Evolutionary conservation across 2,797 vertebrate species (phyloP), one percentile per base, ranked within the genome.

Genomic region (Loris lydekkerianus): DNA sequence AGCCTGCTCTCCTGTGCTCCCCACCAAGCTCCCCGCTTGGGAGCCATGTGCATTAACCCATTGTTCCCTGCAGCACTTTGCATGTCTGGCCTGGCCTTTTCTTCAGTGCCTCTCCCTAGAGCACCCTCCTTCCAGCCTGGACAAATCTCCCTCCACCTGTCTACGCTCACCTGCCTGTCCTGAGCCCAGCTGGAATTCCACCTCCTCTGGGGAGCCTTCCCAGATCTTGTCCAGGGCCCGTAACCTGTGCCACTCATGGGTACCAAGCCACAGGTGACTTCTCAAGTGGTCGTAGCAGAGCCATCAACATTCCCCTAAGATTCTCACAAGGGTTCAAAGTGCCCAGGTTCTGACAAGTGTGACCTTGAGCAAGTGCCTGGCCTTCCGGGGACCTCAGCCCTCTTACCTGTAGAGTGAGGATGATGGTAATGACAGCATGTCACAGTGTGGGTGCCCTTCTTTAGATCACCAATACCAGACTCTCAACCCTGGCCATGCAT

Each of bases 281-380:
- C 25, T 60, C 91, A 5, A 10, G 75, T 11, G n/a, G 61, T 86
- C 88, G 89, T 60, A 0, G 25, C 61, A 60, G 13, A 9, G 14
- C 1, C 1, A 15, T 37, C 14, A 7, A 0, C 5, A 11, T 37
- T 56, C 61, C 34, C 2, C 0, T 3, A 11, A 58, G 25, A 18
- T 67, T 17, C 63, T 29, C 1, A 0, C 3, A 13, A 49, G 17
- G 29, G 34, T 17, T 49, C 10, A 10, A 8, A 21, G 25, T 13
- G 27, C 67, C 75, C 0, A 1, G 37, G 61, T 73, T 58, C 31
- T 46, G 13, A 14, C 49, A 92, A 25, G 4, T 10, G 40, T 67
- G 78, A 14, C 34, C 43, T 76, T 15, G 34, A 87, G 72, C 11
- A 29, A 31, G 40, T 1, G 18, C 46, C n/a, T 34, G 56, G 27